Base-by-base conservation (phyloP, 2,888 invertebrate species). In the Agriopis leucophaearia region DNA sequence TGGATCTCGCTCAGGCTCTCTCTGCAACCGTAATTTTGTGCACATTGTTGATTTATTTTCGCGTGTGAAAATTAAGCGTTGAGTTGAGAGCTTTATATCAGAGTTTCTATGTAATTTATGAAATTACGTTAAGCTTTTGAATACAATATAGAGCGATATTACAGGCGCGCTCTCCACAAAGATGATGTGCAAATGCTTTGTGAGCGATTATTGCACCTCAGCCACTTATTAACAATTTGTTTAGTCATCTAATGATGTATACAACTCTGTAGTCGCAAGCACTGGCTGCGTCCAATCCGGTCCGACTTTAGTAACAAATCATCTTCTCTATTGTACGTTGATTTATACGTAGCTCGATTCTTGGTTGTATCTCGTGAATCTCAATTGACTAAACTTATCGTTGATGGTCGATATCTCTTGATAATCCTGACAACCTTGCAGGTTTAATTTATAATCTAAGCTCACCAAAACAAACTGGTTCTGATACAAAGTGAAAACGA, bases 171-270 rank as follows among this genome's bases (percentile, higher is more conserved):
- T 70, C 71, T 68, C 61, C 52, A 48, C 55, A 72, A 66, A 62
- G 75, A 80, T 83, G 83, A 84, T 81, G 77, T 79, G 85, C 85
- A 80, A 81, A 81, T 84, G 82, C 80, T 80, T 87, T 87, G 83
- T 86, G 77, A 66, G 69, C 74, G 78, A 80, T 82, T 84, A 80
- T 84, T 82, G 84, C 84, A 81, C 79, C 81, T n/a, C 76, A 73
- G 75, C 74, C 79, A 76, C 82, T 86, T 86, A 88, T 88, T 86
- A 87, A 78, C 80, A 80, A 78, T 87, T 85, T 76, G 90, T 85
- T 82, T 75, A 89, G 89, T 92, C 92, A 92, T 87, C 89, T 92
- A 89, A 92, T 92, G 90, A 92, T 91, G 90, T 89, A 91, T 92
- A 91, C 88, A 90, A 80, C 69, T 38, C 54, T 27, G 16, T 12